Evolutionary conservation across 2,888 invertebrate genomes (phyloP).

Genomic region (Magallana nippona): DNA sequence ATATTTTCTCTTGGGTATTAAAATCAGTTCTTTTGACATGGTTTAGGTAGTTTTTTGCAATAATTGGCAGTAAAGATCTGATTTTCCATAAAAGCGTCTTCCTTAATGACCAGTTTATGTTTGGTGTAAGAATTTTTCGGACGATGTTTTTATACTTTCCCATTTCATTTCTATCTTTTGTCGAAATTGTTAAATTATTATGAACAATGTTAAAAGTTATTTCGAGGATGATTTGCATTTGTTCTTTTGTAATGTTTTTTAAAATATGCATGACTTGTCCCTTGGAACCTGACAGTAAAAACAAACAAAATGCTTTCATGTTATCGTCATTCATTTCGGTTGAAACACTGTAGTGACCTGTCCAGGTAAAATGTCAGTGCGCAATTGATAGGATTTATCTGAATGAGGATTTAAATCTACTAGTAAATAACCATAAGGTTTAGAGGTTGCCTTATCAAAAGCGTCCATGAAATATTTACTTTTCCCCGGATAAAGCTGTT

Average conservation of each 20-base stretch:
- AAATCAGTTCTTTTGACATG: conserved; percentile 38
- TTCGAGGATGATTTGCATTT: conserved; percentile 35
- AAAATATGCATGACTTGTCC: conserved; percentile 3
- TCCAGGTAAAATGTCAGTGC: conserved; percentile 33
- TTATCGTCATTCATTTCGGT: conserved; percentile 35
- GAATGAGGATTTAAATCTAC: conserved; percentile 47
- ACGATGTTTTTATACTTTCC: conserved; percentile 25
- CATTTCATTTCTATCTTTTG: conserved; percentile 12
- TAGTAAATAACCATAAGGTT: conserved; percentile 52
- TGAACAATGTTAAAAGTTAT: conserved; percentile 35
- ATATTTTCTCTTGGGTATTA: conserved; percentile 37
- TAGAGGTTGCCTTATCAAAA: conserved; percentile 46
- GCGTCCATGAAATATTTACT: conserved; percentile 55
- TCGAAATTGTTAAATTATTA: conserved; percentile 12
- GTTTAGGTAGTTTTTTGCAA: conserved; percentile 2
- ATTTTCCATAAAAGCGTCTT: conserved; percentile 9
- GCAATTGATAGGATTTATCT: conserved; percentile 40
- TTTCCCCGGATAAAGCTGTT: conserved; percentile 54
- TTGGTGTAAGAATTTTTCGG: not conserved
- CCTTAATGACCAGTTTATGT: not conserved
- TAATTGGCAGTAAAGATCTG: not conserved
- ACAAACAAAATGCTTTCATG: not conserved
- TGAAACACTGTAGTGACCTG: conserved; percentile 38
- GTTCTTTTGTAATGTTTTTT: conserved; percentile 38
- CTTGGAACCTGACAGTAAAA: not conserved